Evolutionary conservation across 2,888 invertebrate species (phyloP), one percentile per base, ranked within the genome.

Genomic region (Macaria notata): DNA sequence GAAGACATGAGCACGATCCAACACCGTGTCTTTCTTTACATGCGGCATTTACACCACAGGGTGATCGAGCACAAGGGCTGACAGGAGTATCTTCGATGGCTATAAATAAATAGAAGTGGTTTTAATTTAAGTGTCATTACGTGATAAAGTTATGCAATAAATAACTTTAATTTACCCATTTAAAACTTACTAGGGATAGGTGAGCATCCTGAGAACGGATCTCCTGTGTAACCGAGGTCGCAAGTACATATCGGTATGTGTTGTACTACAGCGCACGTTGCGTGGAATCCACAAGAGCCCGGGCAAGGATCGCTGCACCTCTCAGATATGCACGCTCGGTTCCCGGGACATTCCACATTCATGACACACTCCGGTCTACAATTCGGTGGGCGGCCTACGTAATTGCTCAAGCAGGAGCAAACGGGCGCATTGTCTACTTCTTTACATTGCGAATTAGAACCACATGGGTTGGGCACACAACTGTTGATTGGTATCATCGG

Each of bases 1-100:
- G 93, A 64, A 96, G 88, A 86, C 97, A 97, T 63, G 94, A 92
- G 82, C 97, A 97, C 62, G 97, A 96, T 47, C 96, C 97, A 56
- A 95, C 95, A 68, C 95, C 95, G 75, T 95, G 94, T 72, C 94
- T 93, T 86, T 96, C 96, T 83, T 94, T 95, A 84, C 98, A 98
- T 68, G 96, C 85, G 50, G 98, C 96, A 81, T 97, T 97, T 38
- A 95, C 93, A 58, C 97, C 97, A 83, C 98, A 98, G 45, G 97
- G 97, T 54, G 96, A 95, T 65, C 95, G 95, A 77, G 95, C 93
- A 81, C 97, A 97, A 65, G 96, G 97, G 63, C 80, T 89, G 70
- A 69, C 79, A 29, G 81, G 63, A 75, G 86, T 86, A 62, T 93
- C 92, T 79, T 93, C 92, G 68, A 93, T 92, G 71, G 90, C 92